These are phyloP conservation scores for Apodemia hepburni DNA, from an alignment of 2,888 invertebrate genomes.

Conservation along the genomic window DNA sequence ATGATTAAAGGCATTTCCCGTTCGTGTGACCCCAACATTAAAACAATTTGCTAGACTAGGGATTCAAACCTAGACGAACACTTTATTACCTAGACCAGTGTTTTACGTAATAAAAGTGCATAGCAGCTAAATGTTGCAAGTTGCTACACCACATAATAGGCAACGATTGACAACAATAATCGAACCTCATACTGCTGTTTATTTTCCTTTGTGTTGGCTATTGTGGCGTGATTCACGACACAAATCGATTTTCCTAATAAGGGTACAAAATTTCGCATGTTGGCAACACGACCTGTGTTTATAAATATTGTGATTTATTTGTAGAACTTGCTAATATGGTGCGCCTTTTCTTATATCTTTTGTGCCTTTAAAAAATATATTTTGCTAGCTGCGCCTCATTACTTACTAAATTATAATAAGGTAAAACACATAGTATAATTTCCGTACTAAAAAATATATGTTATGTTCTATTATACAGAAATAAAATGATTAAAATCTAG, in stretches of 20 bases:
- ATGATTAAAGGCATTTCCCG: too few species aligned
- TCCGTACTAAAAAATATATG: too few species aligned
- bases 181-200: constrained; percentile 10
- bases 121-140: background rate
- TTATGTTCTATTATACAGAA: too few species aligned
- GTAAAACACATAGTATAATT: too few species aligned
- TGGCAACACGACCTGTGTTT: constrained; percentile 3
- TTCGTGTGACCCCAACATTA: too few species aligned
- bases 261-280: constrained; percentile 9
- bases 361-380: background rate
- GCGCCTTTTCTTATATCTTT: background rate
- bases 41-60: too few species aligned
- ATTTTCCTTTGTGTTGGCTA: constrained; percentile 12
- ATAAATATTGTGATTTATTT: constrained; percentile 11
- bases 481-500: too few species aligned
- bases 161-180: constrained; percentile 11
- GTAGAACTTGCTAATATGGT: background rate
- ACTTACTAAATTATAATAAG: too few species aligned
- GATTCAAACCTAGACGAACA: too few species aligned
- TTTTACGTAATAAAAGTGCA: background rate
- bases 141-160: background rate
- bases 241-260: constrained; percentile 15
- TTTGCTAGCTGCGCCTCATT: too few species aligned
- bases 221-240: constrained; percentile 14
- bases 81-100: background rate